Percentiles rank a stretch among this genome's conserved stretches.
phyloP scores from a whole-genome alignment of 2,113 vertebrate species.

The Trematomus loennbergii region DNA sequence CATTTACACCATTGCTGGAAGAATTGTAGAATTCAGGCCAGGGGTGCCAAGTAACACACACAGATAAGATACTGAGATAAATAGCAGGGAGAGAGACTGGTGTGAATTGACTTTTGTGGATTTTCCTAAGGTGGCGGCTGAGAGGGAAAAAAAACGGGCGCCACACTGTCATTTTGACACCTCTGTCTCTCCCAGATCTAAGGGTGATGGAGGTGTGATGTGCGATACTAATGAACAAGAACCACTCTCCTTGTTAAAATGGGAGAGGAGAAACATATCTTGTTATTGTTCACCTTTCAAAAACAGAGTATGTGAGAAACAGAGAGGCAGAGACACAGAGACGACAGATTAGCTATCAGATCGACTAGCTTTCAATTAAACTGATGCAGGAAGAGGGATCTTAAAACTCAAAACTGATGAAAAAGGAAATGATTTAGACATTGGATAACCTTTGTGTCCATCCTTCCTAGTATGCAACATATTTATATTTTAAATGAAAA shows the following conservation, averaged over 20 bases:
- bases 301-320: slow-evolving; percentile 43
- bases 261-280: slow-evolving; percentile 61
- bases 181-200: slow-evolving; percentile 70
- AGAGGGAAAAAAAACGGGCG: slow-evolving; percentile 20
- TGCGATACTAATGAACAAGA: slow-evolving; percentile 76
- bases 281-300: slow-evolving; percentile 71
- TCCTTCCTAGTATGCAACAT: no score
- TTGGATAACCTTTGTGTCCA: not conserved
- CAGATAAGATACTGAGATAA: slow-evolving; percentile 38
- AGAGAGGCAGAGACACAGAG: slow-evolving; percentile 25
- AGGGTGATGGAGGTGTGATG: slow-evolving; percentile 73
- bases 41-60: slow-evolving; percentile 53
- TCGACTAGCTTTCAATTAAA: slow-evolving; percentile 67
- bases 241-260: slow-evolving; percentile 66
- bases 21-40: slow-evolving; percentile 38
- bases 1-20: slow-evolving; percentile 26
- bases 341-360: slow-evolving; percentile 22
- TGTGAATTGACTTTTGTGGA: slow-evolving; percentile 69
- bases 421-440: not conserved
- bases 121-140: slow-evolving; percentile 54
- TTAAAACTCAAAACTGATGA: slow-evolving; percentile 8
- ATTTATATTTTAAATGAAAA: no score
- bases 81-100: slow-evolving; percentile 44
- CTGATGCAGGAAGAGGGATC: not conserved
- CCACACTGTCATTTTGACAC: slow-evolving; percentile 74